phyloP scores from a whole-genome alignment of 1,140 invertebrate genomes.

The Kradibia gibbosae region DNA sequence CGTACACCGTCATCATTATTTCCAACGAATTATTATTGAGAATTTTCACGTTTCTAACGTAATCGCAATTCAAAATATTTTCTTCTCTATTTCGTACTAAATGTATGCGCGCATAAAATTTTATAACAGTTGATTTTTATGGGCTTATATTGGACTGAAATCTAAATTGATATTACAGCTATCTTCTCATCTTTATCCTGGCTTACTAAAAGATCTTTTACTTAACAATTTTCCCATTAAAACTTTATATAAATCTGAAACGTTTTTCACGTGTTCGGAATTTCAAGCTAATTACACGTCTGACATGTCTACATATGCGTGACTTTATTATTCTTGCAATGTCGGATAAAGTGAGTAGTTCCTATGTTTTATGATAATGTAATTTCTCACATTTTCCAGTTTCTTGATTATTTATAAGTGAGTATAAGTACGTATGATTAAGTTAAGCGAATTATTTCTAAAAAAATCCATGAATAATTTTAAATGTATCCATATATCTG shows the following conservation, averaged over 20 bases:
- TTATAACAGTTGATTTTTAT: no score
- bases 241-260: neutral
- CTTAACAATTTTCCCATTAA: neutral
- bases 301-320: neutral
- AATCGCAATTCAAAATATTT: neutral
- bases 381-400: neutral
- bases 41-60: neutral
- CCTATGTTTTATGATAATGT: neutral
- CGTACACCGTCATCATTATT: neutral
- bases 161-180: conserved; percentile 2
- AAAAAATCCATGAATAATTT: neutral
- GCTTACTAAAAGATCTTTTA: neutral
- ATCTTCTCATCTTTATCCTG: neutral
- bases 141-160: neutral
- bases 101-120: neutral
- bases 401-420: neutral
- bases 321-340: neutral
- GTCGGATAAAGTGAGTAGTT: neutral
- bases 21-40: neutral
- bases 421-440: neutral
- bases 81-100: neutral
- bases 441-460: neutral
- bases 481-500: no score
- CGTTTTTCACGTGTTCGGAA: neutral
- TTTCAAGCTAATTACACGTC: neutral